Percentiles rank a stretch among this genome's conserved stretches.
Conservation (phyloP, 2,888 invertebrate genomes). For the Drosophila suboccidentalis region DNA sequence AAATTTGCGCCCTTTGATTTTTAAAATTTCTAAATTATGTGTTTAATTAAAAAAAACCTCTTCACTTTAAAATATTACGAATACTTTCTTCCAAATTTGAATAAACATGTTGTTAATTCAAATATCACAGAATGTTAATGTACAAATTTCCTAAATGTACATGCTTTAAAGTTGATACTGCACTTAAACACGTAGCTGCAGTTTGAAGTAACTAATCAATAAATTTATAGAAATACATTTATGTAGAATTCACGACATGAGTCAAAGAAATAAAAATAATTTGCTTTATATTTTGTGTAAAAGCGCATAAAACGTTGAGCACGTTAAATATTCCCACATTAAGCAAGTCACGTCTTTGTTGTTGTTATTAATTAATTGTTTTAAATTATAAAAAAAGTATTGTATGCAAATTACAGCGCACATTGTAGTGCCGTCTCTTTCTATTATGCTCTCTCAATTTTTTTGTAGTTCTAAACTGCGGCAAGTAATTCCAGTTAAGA, state of each 20-base stretch:
- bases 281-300: neutral
- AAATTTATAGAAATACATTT: constrained; percentile 23
- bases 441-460: too few relatives aligned
- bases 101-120: too few relatives aligned
- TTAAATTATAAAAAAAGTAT: constrained; percentile 7
- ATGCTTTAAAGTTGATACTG: constrained; percentile 14
- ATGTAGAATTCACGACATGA: constrained; percentile 1
- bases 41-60: too few relatives aligned
- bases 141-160: neutral
- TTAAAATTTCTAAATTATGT: too few relatives aligned
- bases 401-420: constrained; percentile 13
- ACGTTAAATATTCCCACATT: constrained; percentile 39
- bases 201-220: constrained; percentile 17
- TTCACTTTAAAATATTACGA: too few relatives aligned
- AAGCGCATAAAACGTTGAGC: too few relatives aligned
- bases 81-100: too few relatives aligned
- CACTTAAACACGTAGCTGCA: constrained; percentile 37
- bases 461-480: neutral
- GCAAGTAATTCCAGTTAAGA: constrained; percentile 38
- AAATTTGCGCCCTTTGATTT: too few relatives aligned
- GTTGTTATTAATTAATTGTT: constrained; percentile 12
- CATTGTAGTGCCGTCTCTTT: neutral
- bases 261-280: constrained; percentile 4
- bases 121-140: too few relatives aligned
- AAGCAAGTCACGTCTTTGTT: constrained; percentile 2